A percentile compares a stretch with the other conserved stretches of the same genome.
Conservation (phyloP, 2,113 vertebrate genomes). For the Calyptommatus sinebrachiatus region DNA sequence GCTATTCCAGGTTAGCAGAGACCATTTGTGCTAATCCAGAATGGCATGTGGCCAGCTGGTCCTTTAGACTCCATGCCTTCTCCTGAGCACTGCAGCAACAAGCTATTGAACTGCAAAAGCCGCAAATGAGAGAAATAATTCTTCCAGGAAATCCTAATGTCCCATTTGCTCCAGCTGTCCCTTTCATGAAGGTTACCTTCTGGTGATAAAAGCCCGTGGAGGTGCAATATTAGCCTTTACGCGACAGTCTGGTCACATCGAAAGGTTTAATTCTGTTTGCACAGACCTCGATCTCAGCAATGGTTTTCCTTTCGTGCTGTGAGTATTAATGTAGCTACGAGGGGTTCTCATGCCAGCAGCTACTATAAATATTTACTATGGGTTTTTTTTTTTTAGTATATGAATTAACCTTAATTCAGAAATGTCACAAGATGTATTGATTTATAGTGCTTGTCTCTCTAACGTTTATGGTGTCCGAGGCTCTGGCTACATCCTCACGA, state of each 20-base stretch:
- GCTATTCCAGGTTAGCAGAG: too few species aligned
- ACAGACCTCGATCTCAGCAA: not conserved
- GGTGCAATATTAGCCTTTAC: not conserved
- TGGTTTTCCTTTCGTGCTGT: not conserved
- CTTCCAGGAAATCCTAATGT: not conserved
- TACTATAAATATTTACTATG: not conserved
- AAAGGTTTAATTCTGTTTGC: constrained; percentile 2
- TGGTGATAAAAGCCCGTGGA: not conserved
- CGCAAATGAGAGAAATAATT: not conserved
- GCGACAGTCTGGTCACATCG: not conserved
- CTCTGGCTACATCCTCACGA: too few species aligned
- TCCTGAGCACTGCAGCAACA: not conserved
- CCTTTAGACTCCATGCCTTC: not conserved
- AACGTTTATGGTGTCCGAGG: not conserved
- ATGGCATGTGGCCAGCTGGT: too few species aligned
- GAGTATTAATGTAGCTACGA: not conserved
- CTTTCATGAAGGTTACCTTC: not conserved
- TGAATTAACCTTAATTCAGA: not conserved
- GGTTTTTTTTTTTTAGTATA: not conserved
- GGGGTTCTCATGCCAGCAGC: not conserved
- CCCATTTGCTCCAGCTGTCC: not conserved
- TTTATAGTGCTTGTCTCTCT: not conserved
- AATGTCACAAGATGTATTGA: not conserved
- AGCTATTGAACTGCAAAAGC: not conserved
- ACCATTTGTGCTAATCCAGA: too few species aligned